These are phyloP conservation scores for Idaea aversata DNA, from an alignment of 2,888 invertebrate species.

Conservation along the genomic window DNA sequence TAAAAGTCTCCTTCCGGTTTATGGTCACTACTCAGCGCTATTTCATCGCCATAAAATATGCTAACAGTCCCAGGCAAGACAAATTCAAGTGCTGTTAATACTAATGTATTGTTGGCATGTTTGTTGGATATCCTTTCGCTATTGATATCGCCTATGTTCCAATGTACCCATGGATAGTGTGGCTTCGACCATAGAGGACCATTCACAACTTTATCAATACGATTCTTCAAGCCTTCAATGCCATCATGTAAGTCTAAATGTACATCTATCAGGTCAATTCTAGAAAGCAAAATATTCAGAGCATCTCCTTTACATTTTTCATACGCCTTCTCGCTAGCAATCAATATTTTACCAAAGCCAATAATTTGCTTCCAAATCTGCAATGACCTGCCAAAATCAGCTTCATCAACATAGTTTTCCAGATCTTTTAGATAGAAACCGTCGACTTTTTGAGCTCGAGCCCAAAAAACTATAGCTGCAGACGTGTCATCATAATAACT, in stretches of 20 bases:
- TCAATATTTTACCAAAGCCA: slow-evolving; percentile 82
- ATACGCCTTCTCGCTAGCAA: slow-evolving; percentile 82
- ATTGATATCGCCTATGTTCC: slow-evolving; percentile 86
- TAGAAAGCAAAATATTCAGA: slow-evolving; percentile 82
- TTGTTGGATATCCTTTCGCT: slow-evolving; percentile 80
- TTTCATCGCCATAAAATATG: slow-evolving; percentile 96
- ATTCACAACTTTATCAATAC: slow-evolving; percentile 78
- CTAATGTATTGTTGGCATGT: slow-evolving; percentile 83
- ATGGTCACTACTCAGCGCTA: slow-evolving; percentile 82
- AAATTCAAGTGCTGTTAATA: slow-evolving; percentile 86
- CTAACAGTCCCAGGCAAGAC: slow-evolving; percentile 92
- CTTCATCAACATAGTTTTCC: slow-evolving; percentile 82
- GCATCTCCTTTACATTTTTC: slow-evolving; percentile 64
- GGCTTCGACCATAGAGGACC: slow-evolving; percentile 82
- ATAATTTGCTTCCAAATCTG: slow-evolving; percentile 85
- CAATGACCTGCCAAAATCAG: slow-evolving; percentile 79
- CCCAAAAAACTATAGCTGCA: slow-evolving; percentile 61
- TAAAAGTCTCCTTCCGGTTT: slow-evolving; percentile 80
- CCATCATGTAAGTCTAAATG: slow-evolving; percentile 81
- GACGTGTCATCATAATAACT: slow-evolving; percentile 58
- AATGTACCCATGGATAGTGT: slow-evolving; percentile 88
- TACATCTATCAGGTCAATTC: slow-evolving; percentile 87
- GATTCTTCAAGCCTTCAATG: slow-evolving; percentile 77
- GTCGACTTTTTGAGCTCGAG: slow-evolving; percentile 87
- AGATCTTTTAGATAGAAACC: slow-evolving; percentile 94